Percentiles rank a stretch among this genome's conserved stretches.
These are phyloP conservation scores for Corythornis leucogaster DNA, from an alignment of 2,797 vertebrate species.

Conservation along the genomic window DNA sequence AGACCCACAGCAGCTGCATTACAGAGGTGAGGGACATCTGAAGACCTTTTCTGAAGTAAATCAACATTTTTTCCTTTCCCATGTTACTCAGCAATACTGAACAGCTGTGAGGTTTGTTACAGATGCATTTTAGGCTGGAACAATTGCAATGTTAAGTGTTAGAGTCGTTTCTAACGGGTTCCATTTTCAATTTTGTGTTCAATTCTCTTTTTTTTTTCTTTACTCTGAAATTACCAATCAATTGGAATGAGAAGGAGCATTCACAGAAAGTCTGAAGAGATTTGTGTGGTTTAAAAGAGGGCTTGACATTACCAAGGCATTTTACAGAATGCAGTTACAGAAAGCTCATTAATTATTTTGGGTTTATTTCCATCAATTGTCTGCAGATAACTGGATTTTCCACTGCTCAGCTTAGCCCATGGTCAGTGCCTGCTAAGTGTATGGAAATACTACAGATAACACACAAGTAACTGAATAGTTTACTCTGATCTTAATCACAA, in stretches of 20 bases:
- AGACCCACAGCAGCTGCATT: background rate
- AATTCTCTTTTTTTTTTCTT: conserved; percentile 27
- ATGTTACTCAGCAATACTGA: background rate
- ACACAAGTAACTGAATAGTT: background rate
- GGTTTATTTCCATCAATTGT: background rate
- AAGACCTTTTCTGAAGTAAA: background rate
- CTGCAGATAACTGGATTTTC: background rate
- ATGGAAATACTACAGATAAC: background rate
- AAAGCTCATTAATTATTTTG: background rate
- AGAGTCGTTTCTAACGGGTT: conserved; percentile 8
- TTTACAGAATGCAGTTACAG: background rate
- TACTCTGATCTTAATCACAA: background rate
- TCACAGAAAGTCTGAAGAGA: conserved; percentile 49
- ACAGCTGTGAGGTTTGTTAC: background rate
- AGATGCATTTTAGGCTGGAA: background rate
- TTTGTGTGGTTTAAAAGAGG: conserved; percentile 42
- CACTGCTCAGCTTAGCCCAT: background rate
- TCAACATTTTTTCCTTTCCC: background rate
- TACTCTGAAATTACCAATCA: conserved; percentile 28
- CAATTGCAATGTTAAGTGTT: background rate
- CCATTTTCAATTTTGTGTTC: conserved; percentile 7
- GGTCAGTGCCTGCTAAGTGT: background rate
- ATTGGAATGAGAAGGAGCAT: conserved; percentile 12
- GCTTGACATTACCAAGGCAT: background rate
- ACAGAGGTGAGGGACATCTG: background rate